Conservation (phyloP, 2,113 vertebrate genomes). For the Thymallus thymallus region DNA sequence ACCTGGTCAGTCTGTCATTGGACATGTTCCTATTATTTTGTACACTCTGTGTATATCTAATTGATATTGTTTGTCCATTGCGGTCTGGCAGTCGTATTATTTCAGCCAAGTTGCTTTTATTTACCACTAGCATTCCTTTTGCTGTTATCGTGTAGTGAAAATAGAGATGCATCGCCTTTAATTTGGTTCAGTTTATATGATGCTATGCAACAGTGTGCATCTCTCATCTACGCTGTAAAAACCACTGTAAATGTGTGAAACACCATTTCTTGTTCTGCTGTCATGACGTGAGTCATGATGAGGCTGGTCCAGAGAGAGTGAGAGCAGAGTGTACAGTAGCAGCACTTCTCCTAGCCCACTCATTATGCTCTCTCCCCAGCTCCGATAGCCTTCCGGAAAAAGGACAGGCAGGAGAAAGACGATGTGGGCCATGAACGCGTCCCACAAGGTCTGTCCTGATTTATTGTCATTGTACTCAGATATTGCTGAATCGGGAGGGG, state of each 20-base stretch:
- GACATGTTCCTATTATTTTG: too few species aligned
- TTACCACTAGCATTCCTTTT: constrained; percentile 27
- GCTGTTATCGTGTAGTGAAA: not conserved
- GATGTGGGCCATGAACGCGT: constrained; percentile 85
- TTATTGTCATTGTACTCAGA: constrained; percentile 6
- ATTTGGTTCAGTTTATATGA: not conserved
- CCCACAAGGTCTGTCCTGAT: constrained; percentile 65
- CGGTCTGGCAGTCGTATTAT: constrained; percentile 5
- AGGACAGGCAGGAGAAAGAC: constrained; percentile 96
- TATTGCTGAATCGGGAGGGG: not conserved
- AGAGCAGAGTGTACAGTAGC: not conserved
- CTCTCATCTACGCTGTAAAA: constrained; percentile 21
- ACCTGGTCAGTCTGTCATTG: too few species aligned
- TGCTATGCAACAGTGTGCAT: constrained; percentile 13
- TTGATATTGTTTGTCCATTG: not conserved
- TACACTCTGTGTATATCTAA: too few species aligned
- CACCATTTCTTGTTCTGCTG: too few species aligned
- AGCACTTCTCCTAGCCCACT: constrained; percentile 8
- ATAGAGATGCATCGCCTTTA: not conserved
- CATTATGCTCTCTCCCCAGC: constrained; percentile 73
- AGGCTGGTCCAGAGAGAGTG: too few species aligned
- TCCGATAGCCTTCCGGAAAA: constrained; percentile 96
- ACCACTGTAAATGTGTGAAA: not conserved
- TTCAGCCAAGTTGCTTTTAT: constrained; percentile 10
- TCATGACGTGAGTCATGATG: constrained; percentile 21